These are phyloP conservation scores for Drosophila putrida DNA, from an alignment of 2,888 invertebrate genomes.

Conservation along the genomic window DNA sequence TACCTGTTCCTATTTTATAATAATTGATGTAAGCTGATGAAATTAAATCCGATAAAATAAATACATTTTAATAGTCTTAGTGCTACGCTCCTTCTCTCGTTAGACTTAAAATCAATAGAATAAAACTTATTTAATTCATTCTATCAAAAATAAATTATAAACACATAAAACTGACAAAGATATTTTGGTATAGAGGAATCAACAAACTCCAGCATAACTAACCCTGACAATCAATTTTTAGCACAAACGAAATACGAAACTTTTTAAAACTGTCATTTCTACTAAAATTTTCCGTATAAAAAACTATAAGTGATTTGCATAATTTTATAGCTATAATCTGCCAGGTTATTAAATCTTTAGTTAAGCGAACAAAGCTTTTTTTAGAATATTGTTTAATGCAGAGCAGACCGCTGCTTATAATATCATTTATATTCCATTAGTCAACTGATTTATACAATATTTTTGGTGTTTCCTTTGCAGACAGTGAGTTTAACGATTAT, in stretches of 20 bases:
- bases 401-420: constrained; percentile 3
- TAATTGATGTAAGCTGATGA: too few species aligned
- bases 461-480: constrained; percentile 38
- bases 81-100: too few species aligned
- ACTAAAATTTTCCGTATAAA: too few species aligned
- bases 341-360: constrained; percentile 9
- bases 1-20: too few species aligned
- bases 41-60: too few species aligned
- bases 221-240: neutral
- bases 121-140: too few species aligned
- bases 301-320: constrained; percentile 9
- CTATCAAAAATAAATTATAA: too few species aligned
- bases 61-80: too few species aligned
- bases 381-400: constrained; percentile 4
- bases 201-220: neutral
- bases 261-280: too few species aligned
- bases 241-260: neutral
- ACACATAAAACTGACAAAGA: too few species aligned
- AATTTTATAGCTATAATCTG: constrained; percentile 16
- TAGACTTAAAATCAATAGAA: too few species aligned
- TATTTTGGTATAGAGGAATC: neutral
- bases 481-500: constrained; percentile 52
- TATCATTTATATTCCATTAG: constrained; percentile 50
- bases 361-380: neutral
- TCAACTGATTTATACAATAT: constrained; percentile 47